These are phyloP conservation scores for Pangasius larnaudii DNA, from an alignment of 2,797 vertebrate species.

Conservation along the genomic window DNA sequence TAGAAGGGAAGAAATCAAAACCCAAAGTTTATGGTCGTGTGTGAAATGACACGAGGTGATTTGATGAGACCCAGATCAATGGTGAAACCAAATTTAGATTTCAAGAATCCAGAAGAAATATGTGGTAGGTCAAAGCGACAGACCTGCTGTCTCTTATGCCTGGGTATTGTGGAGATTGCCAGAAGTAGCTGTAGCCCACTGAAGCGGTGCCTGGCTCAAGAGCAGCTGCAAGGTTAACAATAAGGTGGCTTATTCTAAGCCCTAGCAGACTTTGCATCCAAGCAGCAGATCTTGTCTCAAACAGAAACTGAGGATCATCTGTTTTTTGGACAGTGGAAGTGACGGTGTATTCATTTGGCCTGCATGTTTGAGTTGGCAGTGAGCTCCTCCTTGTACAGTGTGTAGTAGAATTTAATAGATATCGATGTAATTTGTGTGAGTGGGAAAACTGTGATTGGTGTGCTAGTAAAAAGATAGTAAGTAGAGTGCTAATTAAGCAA, in stretches of 20 bases:
- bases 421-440: constrained; percentile 10
- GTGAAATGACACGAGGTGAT: constrained; percentile 18
- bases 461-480: constrained; percentile 5
- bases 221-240: constrained; percentile 12
- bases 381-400: not conserved
- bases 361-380: not conserved
- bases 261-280: not conserved
- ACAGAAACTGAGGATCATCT: constrained; percentile 21
- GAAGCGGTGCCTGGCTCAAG: constrained; percentile 3
- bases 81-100: constrained; percentile 19
- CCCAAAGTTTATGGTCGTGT: constrained; percentile 16
- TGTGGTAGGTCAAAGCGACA: not conserved
- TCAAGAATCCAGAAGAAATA: constrained; percentile 11
- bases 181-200: constrained; percentile 4
- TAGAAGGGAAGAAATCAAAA: constrained; percentile 5
- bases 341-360: constrained; percentile 15
- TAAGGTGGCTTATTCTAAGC: constrained; percentile 17
- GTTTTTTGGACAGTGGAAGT: constrained; percentile 15
- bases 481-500: constrained; percentile 20
- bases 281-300: constrained; percentile 19
- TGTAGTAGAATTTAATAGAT: not conserved
- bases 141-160: not conserved
- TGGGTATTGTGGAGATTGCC: constrained; percentile 10
- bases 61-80: constrained; percentile 11
- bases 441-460: constrained; percentile 23